Evolutionary conservation across 35 echinoderm and acorn worm genomes (phyloP), one percentile per base, ranked within the genome.

Genomic region (Hemicentrotus pulcherrimus): DNA sequence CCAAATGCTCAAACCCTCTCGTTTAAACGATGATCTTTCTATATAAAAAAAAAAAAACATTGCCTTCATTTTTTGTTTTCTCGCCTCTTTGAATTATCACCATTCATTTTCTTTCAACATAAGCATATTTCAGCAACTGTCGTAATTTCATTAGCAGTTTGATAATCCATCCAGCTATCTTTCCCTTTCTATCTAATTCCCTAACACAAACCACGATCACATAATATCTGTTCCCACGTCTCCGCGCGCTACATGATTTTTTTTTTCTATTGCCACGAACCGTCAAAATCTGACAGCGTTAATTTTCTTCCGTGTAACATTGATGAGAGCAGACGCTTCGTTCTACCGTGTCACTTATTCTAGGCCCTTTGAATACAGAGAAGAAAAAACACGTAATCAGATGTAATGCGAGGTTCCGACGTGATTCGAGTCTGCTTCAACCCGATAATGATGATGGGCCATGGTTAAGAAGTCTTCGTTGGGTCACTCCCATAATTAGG

Each of bases 371-470:
- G 33, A 90, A 45, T 33, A 28, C 19, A 88, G 88, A 90, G 88
- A 90, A 90, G n/a, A n/a, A 86, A 89, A 78, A 78, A n/a, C 65
- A 78, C 65, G 88, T 90, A 90, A 90, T 90, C 88, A 90, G 46
- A 90, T 33, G 88, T 90, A 47, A 90, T 90, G 32, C 32, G 65
- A 90, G 32, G 88, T 45, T 90, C 88, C 88, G 88, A 90, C 88
- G 11, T 90, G 88, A 45, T 90, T 90, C 88, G 46, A 32, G 46
- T 90, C 32, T 90, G 88, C 88, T 45, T 15, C 88, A 90, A 28
- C 88, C 32, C 32, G 88, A 90, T 90, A 90, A 90, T 90, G 32
- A 90, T 47, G 65, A 78, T 78, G 24, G 65, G 19, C 65, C 19
- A 78, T 22, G 28, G 65, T n/a, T 15, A 22, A 78, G 65, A 78